Base-by-base conservation (phyloP, 2,888 invertebrate species). In the Meiosimyza platycephala region DNA sequence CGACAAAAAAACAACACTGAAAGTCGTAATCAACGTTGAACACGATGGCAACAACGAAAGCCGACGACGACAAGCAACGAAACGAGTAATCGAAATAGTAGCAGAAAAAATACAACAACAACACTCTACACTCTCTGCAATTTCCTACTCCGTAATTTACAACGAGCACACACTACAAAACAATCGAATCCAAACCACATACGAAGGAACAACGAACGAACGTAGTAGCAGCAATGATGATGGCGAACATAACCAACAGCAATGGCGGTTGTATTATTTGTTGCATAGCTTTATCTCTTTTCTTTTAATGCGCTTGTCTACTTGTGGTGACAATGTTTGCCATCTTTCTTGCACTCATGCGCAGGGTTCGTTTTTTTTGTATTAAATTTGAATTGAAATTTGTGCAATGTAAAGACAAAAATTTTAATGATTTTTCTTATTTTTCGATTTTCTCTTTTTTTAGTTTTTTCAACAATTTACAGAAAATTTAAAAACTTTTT, bases 391-490 rank as follows among this genome's bases (percentile, higher is more conserved):
- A 70, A 64, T 54, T 63, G 70, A 78, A 79, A 80, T 79, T 81
- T 84, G 80, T 83, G 79, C 81, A 82, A 79, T 79, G 78, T 75
- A 81, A 79, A 82, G 74, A 64, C 68, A 79, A 78, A 79, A 77
- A 75, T 78, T 79, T 78, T 78, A 80, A 76, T 74, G 77, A 77
- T 76, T 78, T 79, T 78, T 77, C 75, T 52, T 74, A 76, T 71
- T 75, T n/a, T 72, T 72, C 47, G 47, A 64, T 71, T 73, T 75
- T 74, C 57, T 67, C 63, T 73, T 64, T 66, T 16, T 50, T 55
- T 4, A 55, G 40, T 73, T 74, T 54, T 55, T 54, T 40, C 9
- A 40, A 48, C 13, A 62, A 6, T 54, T 62, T 9, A 16, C 51
- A 18, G 22, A 7, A 18, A 51, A 22, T 64, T 50, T 64, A n/a